Conservation (phyloP, 2,113 vertebrate genomes). For the Panthera leo region DNA sequence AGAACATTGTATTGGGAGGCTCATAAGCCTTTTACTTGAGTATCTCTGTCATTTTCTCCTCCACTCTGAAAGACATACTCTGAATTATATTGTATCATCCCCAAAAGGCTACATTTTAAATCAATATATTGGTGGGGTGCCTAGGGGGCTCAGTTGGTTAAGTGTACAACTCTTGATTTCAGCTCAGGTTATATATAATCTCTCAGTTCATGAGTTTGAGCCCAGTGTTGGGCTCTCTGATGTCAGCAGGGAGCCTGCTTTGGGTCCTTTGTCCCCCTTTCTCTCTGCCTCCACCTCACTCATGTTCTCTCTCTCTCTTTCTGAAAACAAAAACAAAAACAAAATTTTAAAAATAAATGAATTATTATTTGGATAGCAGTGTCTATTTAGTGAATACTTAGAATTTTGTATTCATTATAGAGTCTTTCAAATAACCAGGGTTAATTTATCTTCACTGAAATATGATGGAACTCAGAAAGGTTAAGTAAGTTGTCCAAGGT, state of each 20-base stretch:
- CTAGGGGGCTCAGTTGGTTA: too few relatives aligned
- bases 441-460: not conserved
- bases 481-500: not conserved
- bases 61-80: not conserved
- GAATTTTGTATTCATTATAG: not conserved
- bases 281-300: too few relatives aligned
- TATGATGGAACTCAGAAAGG: not conserved
- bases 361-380: not conserved
- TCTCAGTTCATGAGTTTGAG: too few relatives aligned
- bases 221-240: too few relatives aligned
- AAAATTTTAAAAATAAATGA: too few relatives aligned
- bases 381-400: not conserved
- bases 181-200: too few relatives aligned
- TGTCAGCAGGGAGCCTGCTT: too few relatives aligned
- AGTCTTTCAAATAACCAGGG: not conserved
- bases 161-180: too few relatives aligned
- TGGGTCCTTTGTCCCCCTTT: too few relatives aligned
- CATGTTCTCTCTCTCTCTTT: too few relatives aligned
- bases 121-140: not conserved
- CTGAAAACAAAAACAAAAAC: too few relatives aligned
- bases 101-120: not conserved
- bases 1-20: fast-evolving
- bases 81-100: not conserved
- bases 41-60: not conserved
- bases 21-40: not conserved